These are phyloP conservation scores for Stigmatopora nigra DNA, from an alignment of 2,113 vertebrate genomes.

Conservation along the genomic window DNA sequence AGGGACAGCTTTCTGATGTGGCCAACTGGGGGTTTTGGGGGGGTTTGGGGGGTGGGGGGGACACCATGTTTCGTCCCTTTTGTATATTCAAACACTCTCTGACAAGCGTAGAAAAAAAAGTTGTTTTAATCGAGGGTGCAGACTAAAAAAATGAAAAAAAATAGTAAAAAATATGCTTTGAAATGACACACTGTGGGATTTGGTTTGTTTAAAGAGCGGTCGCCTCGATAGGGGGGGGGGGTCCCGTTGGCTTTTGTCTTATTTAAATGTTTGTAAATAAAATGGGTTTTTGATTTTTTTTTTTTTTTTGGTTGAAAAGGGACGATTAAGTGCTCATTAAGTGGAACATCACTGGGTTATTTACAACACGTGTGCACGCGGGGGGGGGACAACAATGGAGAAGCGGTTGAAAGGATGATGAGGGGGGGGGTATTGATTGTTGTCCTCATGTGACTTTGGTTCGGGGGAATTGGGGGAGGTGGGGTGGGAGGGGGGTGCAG, in stretches of 20 bases:
- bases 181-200: slow-evolving; percentile 64
- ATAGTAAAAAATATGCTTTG: slow-evolving; percentile 63
- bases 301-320: slow-evolving; percentile 13
- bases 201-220: slow-evolving; percentile 49
- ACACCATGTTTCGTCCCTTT: slow-evolving; percentile 70
- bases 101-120: slow-evolving; percentile 55
- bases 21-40: slow-evolving; percentile 28
- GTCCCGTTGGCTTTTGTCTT: slow-evolving; percentile 40
- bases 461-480: not conserved
- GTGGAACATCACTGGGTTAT: slow-evolving; percentile 12
- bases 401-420: not conserved
- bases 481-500: not conserved
- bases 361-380: not conserved
- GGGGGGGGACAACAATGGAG: not conserved
- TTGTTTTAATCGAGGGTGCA: slow-evolving; percentile 62
- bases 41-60: slow-evolving; percentile 23
- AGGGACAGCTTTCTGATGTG: slow-evolving; percentile 70
- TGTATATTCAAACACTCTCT: slow-evolving; percentile 76
- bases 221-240: too few relatives aligned
- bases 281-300: slow-evolving; percentile 23
- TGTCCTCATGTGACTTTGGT: slow-evolving; percentile 3
- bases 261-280: slow-evolving; percentile 40
- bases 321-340: slow-evolving; percentile 2
- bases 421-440: not conserved
- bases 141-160: slow-evolving; percentile 54